phyloP scores from a whole-genome alignment of 2,888 invertebrate species.

The Idaea dimidiata region DNA sequence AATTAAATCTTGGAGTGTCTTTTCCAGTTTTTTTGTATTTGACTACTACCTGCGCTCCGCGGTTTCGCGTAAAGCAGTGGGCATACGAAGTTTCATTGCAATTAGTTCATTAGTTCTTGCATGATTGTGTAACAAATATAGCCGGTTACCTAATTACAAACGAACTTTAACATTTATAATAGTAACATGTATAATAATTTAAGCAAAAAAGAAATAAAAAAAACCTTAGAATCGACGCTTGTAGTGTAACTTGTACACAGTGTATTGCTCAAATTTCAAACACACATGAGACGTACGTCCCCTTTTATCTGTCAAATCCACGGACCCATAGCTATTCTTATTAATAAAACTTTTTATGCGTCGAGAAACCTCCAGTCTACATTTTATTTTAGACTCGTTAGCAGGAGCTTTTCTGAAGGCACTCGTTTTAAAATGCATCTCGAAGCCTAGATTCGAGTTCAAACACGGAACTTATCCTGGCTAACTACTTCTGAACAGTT shows the following conservation, averaged over 20 bases:
- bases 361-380: background rate
- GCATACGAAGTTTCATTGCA: no score
- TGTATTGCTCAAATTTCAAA: no score
- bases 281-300: background rate
- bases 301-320: background rate
- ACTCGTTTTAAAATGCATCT: slow-evolving; percentile 48
- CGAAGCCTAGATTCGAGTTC: slow-evolving; percentile 49
- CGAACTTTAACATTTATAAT: no score
- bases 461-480: slow-evolving; percentile 56
- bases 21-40: background rate
- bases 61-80: no score
- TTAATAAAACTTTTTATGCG: background rate
- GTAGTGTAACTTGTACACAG: no score
- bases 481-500: slow-evolving; percentile 58
- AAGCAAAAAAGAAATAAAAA: no score
- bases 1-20: background rate
- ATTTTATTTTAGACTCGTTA: slow-evolving; percentile 18
- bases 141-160: no score
- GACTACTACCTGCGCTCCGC: no score
- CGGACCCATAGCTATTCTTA: background rate
- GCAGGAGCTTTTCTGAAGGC: slow-evolving; percentile 26
- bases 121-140: no score
- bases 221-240: no score
- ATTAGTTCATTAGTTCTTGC: no score
- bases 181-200: no score